Evolutionary conservation across 2,888 invertebrate genomes (phyloP), one percentile per base, ranked within the genome.

Genomic region (Chrysina gloriosa): DNA sequence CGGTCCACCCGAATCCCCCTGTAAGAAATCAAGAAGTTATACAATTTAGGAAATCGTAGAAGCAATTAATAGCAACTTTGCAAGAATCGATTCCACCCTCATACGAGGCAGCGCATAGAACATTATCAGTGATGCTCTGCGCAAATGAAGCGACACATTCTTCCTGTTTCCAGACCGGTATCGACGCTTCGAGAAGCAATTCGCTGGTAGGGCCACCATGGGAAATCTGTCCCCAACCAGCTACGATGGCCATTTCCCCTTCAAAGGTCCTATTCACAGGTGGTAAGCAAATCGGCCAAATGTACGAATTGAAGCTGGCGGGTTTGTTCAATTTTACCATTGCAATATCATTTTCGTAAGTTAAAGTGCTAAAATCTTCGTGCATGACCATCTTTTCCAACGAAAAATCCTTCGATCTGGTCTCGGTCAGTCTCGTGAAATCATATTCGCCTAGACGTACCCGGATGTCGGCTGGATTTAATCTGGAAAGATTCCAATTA

Each of bases 1-100:
- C 0, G 95, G 95, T 0, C 95, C 95, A 7, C 95, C 95, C n/a
- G 83, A 94, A 81, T 95, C 94, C 6, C 93, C 94, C 92, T 92
- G 82, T 0, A 80, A 42, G 4, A 0, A 42, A 14, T n/a, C n/a
- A n/a, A n/a, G n/a, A n/a, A n/a, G n/a, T n/a, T n/a, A n/a, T n/a
- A n/a, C n/a, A 3, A 3, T 42, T 6, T 6, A 42, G n/a, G 2
- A n/a, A n/a, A n/a, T 16, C 6, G 4, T 16, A n/a, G 5, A 6
- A 25, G 27, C 1, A 11, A 4, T 2, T 16, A n/a, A 39, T 21
- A 63, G 70, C 69, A 81, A 92, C 95, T 88, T 93, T 91, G 77
- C 95, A 95, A 9, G 94, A 90, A 79, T 95, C 95, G 69, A 89
- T 89, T 0, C 93, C 92, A 0, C 94, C 94, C 54, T 90, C 88